A percentile compares a stretch with the other conserved stretches of the same genome.
Conservation (phyloP, 2,888 invertebrate species). For the Xylophagus ater region DNA sequence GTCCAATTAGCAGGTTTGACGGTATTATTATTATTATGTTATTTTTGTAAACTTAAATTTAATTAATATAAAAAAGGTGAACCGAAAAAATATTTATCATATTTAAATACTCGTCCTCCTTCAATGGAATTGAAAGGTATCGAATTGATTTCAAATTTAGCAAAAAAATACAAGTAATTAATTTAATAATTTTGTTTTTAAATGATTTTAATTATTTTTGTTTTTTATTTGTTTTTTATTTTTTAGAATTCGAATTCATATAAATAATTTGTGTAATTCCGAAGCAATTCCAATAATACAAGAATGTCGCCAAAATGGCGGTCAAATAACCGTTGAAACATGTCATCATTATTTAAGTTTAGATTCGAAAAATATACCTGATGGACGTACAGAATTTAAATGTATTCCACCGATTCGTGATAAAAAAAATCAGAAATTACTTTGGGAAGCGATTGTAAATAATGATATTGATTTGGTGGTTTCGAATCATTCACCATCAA, state of each 20-base stretch:
- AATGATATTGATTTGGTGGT: slow-evolving; percentile 52
- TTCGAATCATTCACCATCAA: slow-evolving; percentile 59
- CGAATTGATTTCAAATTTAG: slow-evolving; percentile 45
- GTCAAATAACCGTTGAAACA: slow-evolving; percentile 56
- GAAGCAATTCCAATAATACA: slow-evolving; percentile 48
- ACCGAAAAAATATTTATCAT: slow-evolving; percentile 51
- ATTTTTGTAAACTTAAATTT: too few relatives aligned
- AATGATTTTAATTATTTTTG: background rate
- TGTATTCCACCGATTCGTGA: slow-evolving; percentile 61
- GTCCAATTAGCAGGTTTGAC: too few relatives aligned
- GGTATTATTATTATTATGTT: too few relatives aligned
- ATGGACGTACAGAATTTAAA: slow-evolving; percentile 55
- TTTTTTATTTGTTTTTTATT: slow-evolving; percentile 3
- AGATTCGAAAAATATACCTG: slow-evolving; percentile 50
- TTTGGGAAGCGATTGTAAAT: slow-evolving; percentile 52
- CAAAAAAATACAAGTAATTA: slow-evolving; percentile 47
- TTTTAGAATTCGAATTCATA: slow-evolving; percentile 50
- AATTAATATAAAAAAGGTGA: slow-evolving; percentile 35
- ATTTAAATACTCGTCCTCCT: slow-evolving; percentile 50
- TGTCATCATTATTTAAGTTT: slow-evolving; percentile 62
- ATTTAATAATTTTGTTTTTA: background rate
- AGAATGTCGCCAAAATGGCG: slow-evolving; percentile 40
- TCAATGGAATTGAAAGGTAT: slow-evolving; percentile 58
- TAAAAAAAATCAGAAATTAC: slow-evolving; percentile 46
- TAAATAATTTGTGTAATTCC: slow-evolving; percentile 56